phyloP scores from a whole-genome alignment of 2,888 invertebrate species.

The Ypsolopha scabrella region DNA sequence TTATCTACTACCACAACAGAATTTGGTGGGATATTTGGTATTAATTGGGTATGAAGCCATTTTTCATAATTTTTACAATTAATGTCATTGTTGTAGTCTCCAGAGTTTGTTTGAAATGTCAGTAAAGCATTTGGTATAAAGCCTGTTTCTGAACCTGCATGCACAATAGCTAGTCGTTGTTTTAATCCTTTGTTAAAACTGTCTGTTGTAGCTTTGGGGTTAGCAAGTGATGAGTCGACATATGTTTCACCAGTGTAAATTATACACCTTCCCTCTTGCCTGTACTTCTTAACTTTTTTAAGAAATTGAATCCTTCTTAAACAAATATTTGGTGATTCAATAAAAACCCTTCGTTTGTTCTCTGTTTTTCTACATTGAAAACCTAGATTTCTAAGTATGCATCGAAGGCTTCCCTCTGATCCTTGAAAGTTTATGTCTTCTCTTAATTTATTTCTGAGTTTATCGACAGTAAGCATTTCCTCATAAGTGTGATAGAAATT shows the following conservation, averaged over 20 bases:
- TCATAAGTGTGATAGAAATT: not conserved
- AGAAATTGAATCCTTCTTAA: not conserved
- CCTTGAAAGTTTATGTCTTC: not conserved
- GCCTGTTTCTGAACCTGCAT: slow-evolving; percentile 1
- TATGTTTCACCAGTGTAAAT: slow-evolving; percentile 2
- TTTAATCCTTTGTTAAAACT: slow-evolving; percentile 6
- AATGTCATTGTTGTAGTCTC: slow-evolving; percentile 11
- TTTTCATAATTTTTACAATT: slow-evolving; percentile 1
- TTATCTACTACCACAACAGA: not conserved
- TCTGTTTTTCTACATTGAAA: slow-evolving; percentile 1
- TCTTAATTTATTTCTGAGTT: not conserved
- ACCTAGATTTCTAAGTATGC: not conserved
- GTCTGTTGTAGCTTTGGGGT: not conserved
- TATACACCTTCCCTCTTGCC: not conserved
- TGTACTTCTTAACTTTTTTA: not conserved
- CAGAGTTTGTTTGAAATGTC: slow-evolving; percentile 1
- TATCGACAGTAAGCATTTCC: not conserved
- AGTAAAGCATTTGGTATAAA: slow-evolving; percentile 2
- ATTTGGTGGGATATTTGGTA: slow-evolving; percentile 6
- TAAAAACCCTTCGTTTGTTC: not conserved
- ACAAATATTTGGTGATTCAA: not conserved
- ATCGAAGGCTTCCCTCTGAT: not conserved
- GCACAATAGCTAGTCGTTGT: slow-evolving; percentile 7
- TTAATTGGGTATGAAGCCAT: slow-evolving; percentile 12
- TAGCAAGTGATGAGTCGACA: not conserved